These are phyloP conservation scores for Caenorhabditis plicata DNA, from an alignment of 2,888 invertebrate species.

Conservation along the genomic window DNA sequence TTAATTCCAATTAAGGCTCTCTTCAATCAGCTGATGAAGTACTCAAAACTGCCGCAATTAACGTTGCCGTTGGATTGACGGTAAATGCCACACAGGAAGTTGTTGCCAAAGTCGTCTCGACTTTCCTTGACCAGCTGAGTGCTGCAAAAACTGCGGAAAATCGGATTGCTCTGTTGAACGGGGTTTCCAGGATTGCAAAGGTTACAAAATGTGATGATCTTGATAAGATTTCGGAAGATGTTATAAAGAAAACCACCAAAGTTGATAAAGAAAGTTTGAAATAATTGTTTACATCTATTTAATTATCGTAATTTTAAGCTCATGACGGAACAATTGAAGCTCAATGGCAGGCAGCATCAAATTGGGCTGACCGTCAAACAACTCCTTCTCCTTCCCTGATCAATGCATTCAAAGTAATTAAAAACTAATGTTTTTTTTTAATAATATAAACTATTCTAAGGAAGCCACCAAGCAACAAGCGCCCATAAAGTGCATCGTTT, in stretches of 20 bases:
- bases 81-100: slow-evolving; percentile 8
- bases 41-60: slow-evolving; percentile 16
- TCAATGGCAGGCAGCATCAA: slow-evolving; percentile 36
- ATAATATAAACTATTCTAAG: too few species aligned
- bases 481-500: slow-evolving; percentile 28
- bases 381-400: slow-evolving; percentile 11
- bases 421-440: background rate
- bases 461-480: slow-evolving; percentile 32
- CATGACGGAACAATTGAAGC: slow-evolving; percentile 39
- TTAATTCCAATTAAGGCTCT: slow-evolving; percentile 1
- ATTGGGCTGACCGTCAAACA: slow-evolving; percentile 24
- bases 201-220: slow-evolving; percentile 11
- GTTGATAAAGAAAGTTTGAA: slow-evolving; percentile 39
- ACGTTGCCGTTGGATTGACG: slow-evolving; percentile 12
- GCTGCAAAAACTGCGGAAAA: slow-evolving; percentile 34
- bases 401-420: slow-evolving; percentile 23
- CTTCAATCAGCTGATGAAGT: slow-evolving; percentile 13
- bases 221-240: slow-evolving; percentile 35
- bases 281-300: background rate
- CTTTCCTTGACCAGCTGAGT: slow-evolving; percentile 29
- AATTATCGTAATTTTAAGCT: slow-evolving; percentile 18
- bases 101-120: slow-evolving; percentile 18
- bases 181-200: slow-evolving; percentile 20
- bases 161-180: slow-evolving; percentile 28
- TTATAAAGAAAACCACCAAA: slow-evolving; percentile 35